These are phyloP conservation scores for Nyleta sp. DNA, from an alignment of 2,888 invertebrate genomes.

Conservation along the genomic window DNA sequence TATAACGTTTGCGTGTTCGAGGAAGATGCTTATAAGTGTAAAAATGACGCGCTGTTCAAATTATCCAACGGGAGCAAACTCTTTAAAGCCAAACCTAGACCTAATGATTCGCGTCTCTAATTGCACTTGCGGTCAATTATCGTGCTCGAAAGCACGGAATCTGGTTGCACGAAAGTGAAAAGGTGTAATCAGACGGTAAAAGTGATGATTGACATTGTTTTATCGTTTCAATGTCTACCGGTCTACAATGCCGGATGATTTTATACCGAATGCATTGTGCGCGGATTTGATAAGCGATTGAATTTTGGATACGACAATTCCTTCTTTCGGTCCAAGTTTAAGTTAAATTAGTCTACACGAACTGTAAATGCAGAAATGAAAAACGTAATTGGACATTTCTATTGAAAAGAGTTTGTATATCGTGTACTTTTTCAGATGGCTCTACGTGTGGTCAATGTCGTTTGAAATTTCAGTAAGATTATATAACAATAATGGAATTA, in stretches of 20 bases:
- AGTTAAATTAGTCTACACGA: too few species aligned
- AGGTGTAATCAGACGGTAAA: conserved; percentile 61
- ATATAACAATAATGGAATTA: too few species aligned
- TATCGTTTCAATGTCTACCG: conserved; percentile 32
- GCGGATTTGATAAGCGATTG: too few species aligned
- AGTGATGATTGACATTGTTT: conserved; percentile 51
- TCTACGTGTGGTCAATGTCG: too few species aligned
- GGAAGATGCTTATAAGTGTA: neutral
- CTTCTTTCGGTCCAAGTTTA: too few species aligned
- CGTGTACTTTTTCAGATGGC: too few species aligned
- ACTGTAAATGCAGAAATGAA: too few species aligned
- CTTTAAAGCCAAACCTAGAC: conserved; percentile 1
- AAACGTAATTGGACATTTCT: too few species aligned
- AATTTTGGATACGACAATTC: too few species aligned
- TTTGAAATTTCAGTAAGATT: too few species aligned
- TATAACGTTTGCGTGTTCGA: neutral
- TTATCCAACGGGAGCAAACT: conserved; percentile 12
- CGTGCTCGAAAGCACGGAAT: conserved; percentile 46
- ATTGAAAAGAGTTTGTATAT: too few species aligned
- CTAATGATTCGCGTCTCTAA: conserved; percentile 19
- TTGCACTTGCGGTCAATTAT: conserved; percentile 42
- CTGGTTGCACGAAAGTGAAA: conserved; percentile 60
- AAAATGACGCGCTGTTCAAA: conserved; percentile 1
- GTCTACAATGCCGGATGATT: neutral
- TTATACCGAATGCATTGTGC: neutral